These are phyloP conservation scores for Eublepharis macularius DNA, from an alignment of 2,113 vertebrate genomes.

Conservation along the genomic window DNA sequence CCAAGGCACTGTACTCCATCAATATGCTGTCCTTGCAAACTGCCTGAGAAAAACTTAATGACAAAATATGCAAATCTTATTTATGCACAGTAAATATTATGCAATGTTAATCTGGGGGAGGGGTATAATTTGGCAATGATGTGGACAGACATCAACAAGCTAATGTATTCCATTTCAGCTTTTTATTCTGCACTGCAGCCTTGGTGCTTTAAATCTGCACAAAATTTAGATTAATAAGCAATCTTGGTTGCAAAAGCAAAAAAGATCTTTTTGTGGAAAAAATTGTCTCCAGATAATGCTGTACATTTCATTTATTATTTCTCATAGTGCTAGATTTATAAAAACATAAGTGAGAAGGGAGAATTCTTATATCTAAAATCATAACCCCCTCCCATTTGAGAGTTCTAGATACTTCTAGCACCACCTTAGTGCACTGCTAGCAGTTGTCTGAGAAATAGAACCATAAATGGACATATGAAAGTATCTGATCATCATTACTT, in stretches of 20 bases:
- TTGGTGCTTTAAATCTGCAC: conserved; percentile 37
- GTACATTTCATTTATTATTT: conserved; percentile 23
- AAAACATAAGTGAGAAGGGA: neutral
- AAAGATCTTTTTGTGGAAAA: neutral
- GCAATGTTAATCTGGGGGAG: neutral
- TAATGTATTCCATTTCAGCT: conserved; percentile 36
- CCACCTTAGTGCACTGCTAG: too few relatives aligned
- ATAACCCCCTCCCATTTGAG: neutral
- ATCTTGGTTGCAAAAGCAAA: conserved; percentile 31
- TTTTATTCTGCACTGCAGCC: conserved; percentile 40
- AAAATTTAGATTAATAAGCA: conserved; percentile 54
- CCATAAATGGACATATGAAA: too few relatives aligned
- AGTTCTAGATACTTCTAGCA: too few relatives aligned
- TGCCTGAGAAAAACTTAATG: conserved; percentile 5
- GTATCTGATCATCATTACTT: too few relatives aligned
- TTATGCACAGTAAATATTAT: conserved; percentile 15
- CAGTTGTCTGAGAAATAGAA: too few relatives aligned
- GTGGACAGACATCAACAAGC: conserved; percentile 38
- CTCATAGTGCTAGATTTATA: neutral
- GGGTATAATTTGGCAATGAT: conserved; percentile 43
- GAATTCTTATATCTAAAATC: neutral
- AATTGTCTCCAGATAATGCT: neutral
- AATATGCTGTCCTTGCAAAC: conserved; percentile 9
- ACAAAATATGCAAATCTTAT: conserved; percentile 30
- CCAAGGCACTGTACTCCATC: neutral